Base-by-base conservation (phyloP, 2,113 vertebrate genomes). In the Semnornis frantzii region DNA sequence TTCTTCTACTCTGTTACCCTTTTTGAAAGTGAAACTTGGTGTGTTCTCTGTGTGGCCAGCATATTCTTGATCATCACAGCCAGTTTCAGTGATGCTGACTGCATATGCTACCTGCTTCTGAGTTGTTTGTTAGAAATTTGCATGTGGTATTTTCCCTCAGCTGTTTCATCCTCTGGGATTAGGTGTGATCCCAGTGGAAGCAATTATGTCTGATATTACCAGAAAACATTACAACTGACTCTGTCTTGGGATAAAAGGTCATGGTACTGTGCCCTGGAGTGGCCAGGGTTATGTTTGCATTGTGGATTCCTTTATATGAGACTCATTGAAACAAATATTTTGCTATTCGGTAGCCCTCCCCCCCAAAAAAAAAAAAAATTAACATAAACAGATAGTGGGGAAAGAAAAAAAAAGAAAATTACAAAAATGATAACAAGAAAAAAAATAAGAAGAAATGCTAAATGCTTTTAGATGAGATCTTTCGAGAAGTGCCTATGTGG, bases 311-410 rank as follows among this genome's bases (percentile, higher is more conserved):
- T 93, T 52, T 52, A 4, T 57, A 42, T 79, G 79, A 34, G 79
- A 19, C 44, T 79, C 42, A 54, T 28, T 42, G 82, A 79, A 82
- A 79, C 16, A 69, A 89, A 89, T 64, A 54, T 89, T 64, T 33
- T 62, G 75, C 63, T 50, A 25, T 82, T 93, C 50, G 55, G 55
- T 54, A 72, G 55, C 78, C n/a, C n/a, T n/a, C n/a, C n/a, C 37
- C 37, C 37, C 37, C 37, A 37, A 65, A 74, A 72, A 77, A 81
- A 31, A 11, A 11, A 80, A 82, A 28, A 11, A 12, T 24, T 50
- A 68, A 30, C n/a, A 6, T 91, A 31, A 57, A 50, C 33, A 58
- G 48, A 31, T 34, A 23, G 10, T 59, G 70, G 52, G 19, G 76
- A 82, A 82, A 87, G 52, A 79, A 65, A 57, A 57, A 21, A 79